phyloP scores from a whole-genome alignment of 2,888 invertebrate genomes.

The Oasisia sp. region DNA sequence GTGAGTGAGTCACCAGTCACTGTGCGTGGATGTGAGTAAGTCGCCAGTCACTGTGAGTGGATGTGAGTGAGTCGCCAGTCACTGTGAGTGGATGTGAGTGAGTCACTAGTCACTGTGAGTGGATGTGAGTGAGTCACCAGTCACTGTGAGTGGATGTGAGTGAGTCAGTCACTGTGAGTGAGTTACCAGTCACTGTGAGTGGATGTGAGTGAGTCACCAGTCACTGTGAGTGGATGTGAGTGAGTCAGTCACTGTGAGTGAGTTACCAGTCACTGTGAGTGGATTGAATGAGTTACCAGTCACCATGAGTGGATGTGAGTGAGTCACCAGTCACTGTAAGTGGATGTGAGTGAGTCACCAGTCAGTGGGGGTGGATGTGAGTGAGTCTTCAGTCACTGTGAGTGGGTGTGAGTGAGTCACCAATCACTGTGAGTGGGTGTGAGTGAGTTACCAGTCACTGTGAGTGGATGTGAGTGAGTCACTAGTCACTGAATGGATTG shows the following conservation, averaged over 20 bases:
- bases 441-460: constrained; percentile 62
- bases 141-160: constrained; percentile 34
- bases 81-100: constrained; percentile 41
- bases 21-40: constrained; percentile 75
- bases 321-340: neutral
- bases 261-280: neutral
- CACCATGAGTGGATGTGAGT: constrained; percentile 41
- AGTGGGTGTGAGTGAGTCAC: neutral
- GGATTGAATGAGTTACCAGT: constrained; percentile 41
- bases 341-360: constrained; percentile 41
- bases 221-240: constrained; percentile 34
- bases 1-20: constrained; percentile 67
- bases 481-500: neutral
- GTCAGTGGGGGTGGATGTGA: constrained; percentile 79
- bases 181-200: neutral
- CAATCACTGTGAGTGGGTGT: constrained; percentile 63
- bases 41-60: neutral
- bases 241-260: constrained; percentile 46
- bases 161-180: constrained; percentile 46
- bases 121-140: constrained; percentile 41
- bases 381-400: constrained; percentile 41
- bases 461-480: neutral
- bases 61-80: constrained; percentile 42
- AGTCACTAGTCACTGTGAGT: neutral
- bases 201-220: constrained; percentile 41